Conservation (phyloP, 2,888 invertebrate genomes). For the Acanthococcus lagerstroemiae region DNA sequence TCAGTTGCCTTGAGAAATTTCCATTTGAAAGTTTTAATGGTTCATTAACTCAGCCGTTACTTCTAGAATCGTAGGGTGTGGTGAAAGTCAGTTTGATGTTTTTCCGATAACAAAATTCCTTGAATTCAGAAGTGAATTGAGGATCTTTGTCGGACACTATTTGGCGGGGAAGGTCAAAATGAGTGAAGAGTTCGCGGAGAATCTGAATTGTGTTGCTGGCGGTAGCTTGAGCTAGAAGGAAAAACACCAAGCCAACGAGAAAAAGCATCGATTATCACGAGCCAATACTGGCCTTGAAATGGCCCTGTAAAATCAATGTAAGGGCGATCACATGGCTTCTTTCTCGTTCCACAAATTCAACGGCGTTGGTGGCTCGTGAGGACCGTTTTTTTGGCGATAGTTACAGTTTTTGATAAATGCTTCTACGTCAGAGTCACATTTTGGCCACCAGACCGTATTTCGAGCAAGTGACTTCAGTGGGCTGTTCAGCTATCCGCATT, state of each 20-base stretch:
- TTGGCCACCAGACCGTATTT: conserved; percentile 35
- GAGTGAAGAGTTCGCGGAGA: background rate
- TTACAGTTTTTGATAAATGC: conserved; percentile 29
- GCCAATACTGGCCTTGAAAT: conserved; percentile 33
- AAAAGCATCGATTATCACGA: conserved; percentile 33
- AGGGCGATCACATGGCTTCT: conserved; percentile 34
- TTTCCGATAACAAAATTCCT: conserved; percentile 31
- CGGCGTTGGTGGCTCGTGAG: conserved; percentile 32
- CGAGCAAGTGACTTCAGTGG: conserved; percentile 34
- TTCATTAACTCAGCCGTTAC: background rate
- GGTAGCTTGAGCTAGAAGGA: conserved; percentile 18
- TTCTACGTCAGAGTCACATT: conserved; percentile 32
- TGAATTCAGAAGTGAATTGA: conserved; percentile 32
- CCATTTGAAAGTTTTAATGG: conserved; percentile 8
- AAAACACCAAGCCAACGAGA: conserved; percentile 35
- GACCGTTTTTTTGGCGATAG: conserved; percentile 31
- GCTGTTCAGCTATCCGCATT: too few species aligned
- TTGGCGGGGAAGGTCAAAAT: background rate
- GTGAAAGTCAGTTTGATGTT: background rate
- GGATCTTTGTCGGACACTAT: conserved; percentile 15
- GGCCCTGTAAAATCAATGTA: conserved; percentile 36
- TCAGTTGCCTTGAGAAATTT: conserved; percentile 4
- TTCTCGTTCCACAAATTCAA: conserved; percentile 35
- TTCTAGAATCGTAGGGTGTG: background rate
- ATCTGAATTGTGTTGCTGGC: background rate